Conservation (phyloP, 2,888 invertebrate species). For the Osedax fenrisi region DNA sequence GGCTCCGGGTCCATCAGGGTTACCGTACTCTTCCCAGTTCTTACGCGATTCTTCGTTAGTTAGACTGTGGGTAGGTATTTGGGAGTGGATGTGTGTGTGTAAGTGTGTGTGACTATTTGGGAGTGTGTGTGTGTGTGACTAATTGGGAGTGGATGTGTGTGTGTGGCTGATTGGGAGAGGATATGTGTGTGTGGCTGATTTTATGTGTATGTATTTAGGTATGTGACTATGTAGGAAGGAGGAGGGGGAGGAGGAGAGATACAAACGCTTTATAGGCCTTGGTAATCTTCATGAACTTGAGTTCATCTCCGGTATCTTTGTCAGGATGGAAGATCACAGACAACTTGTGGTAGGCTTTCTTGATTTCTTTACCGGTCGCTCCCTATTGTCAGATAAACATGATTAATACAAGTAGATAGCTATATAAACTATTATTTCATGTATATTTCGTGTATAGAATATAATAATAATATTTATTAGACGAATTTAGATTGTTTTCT, state of each 20-base stretch:
- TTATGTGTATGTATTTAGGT: not conserved
- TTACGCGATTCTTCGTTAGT: slow-evolving; percentile 91
- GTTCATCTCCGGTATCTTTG: slow-evolving; percentile 63
- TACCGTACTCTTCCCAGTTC: slow-evolving; percentile 98
- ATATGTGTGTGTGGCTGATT: no score
- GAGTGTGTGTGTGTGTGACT: no score
- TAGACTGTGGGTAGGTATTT: no score
- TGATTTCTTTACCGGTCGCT: slow-evolving; percentile 75
- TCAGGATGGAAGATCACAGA: slow-evolving; percentile 91
- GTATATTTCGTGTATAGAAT: no score
- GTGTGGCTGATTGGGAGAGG: no score
- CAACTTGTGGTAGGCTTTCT: slow-evolving; percentile 83
- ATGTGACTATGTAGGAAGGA: not conserved
- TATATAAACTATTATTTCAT: no score
- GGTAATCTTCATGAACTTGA: slow-evolving; percentile 89
- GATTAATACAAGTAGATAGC: slow-evolving; percentile 11
- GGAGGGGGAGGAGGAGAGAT: not conserved
- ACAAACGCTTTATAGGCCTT: slow-evolving; percentile 63
- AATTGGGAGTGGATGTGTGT: no score
- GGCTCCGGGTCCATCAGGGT: slow-evolving; percentile 97
- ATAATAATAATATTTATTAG: no score
- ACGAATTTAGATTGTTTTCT: no score
- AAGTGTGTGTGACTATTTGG: no score
- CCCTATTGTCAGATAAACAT: no score
- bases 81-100: no score